Evolutionary conservation across 2,888 invertebrate species (phyloP), one percentile per base, ranked within the genome.

Genomic region (Euzophera pinguis): DNA sequence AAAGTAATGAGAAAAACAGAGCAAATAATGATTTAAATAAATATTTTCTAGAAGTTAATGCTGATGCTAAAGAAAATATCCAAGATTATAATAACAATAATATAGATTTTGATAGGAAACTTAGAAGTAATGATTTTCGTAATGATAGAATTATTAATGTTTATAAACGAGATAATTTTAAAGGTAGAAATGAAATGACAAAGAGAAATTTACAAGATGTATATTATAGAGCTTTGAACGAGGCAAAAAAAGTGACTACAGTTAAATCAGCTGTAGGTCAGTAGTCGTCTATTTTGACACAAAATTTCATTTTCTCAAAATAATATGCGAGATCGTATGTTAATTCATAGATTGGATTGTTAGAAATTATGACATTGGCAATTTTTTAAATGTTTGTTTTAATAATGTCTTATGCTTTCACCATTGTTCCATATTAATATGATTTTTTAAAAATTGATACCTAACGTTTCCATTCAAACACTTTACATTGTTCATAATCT

Each of bases 131-230:
- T 32, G 29, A 1, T 32, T 29, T 45, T 6, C 14, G 34, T 32
- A 32, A 45, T 10, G 5, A 45, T 9, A 32, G 27, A 10, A 9
- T 10, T 32, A 43, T 7, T 27, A 12, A 43, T 22, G 14, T 7
- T 27, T 22, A 4, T 1, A 29, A 43, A 43, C 1, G 9, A 8
- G 3, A 34, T 16, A 53, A 50, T 34, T 27, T 22, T 27, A 16
- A 48, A 9, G 47, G 7, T 8, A 16, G 47, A 22, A 32, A 47
- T n/a, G 47, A 51, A 5, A 39, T 47, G 5, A 53, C 42, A 5
- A 67, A 69, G 43, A 71, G 73, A 14, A 79, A 78, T 57, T 51
- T 79, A 0, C 64, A 68, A 54, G 76, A 81, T 53, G 68, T 81
- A 0, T 79, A 80, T 42, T 77, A 69, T 34, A 73, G 68, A 55